A percentile compares a stretch with the other conserved stretches of the same genome.
phyloP scores from a whole-genome alignment of 2,113 vertebrate species.

The Daubentonia madagascariensis region DNA sequence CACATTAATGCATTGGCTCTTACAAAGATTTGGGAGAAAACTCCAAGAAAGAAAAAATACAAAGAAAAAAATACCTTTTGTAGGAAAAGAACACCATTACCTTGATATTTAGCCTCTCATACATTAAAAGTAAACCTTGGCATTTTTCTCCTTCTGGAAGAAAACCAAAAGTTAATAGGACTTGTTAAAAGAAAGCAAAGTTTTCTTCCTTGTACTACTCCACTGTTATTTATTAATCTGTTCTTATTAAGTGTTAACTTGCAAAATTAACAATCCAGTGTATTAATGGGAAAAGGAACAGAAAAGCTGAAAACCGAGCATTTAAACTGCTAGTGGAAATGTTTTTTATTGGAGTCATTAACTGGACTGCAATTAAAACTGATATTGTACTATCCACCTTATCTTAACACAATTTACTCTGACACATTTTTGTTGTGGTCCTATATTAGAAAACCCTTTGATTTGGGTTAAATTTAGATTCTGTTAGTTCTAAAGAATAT shows the following conservation, averaged over 20 bases:
- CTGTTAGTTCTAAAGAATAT: neutral
- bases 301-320: conserved; percentile 69
- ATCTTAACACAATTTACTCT: conserved; percentile 44
- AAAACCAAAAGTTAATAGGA: conserved; percentile 78
- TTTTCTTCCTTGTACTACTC: conserved; percentile 58
- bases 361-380: conserved; percentile 66
- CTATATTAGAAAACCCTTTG: neutral
- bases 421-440: neutral
- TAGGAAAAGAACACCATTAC: neutral
- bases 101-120: conserved; percentile 54
- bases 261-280: conserved; percentile 74
- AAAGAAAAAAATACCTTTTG: neutral
- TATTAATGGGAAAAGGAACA: conserved; percentile 71
- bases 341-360: conserved; percentile 80
- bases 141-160: conserved; percentile 67
- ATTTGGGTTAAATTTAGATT: neutral
- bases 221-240: conserved; percentile 86
- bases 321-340: conserved; percentile 58
- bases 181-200: conserved; percentile 78
- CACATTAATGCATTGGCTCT: too few species aligned
- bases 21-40: too few species aligned
- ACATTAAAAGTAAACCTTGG: conserved; percentile 58
- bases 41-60: too few species aligned
- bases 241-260: conserved; percentile 86
- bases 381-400: conserved; percentile 53